Percentiles rank a stretch among this genome's conserved stretches.
Evolutionary conservation across 2,888 invertebrate genomes (phyloP).

Genomic region (Dugesia japonica): DNA sequence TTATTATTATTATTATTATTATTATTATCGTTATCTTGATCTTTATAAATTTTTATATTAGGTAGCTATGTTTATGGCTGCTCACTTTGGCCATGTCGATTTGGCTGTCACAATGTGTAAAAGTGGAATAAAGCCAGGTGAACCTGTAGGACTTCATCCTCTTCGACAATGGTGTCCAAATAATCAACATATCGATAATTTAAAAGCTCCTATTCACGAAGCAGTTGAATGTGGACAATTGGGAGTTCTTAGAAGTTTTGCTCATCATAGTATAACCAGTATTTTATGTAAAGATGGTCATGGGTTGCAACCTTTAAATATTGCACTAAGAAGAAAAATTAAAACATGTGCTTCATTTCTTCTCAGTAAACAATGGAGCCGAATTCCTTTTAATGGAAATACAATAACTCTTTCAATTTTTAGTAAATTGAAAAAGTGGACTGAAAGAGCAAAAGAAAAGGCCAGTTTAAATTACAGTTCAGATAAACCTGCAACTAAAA

Average conservation of each 20-base stretch:
- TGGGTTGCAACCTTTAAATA: constrained; percentile 42
- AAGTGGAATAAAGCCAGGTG: constrained; percentile 42
- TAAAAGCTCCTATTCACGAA: constrained; percentile 43
- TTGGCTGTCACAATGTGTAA: constrained; percentile 40
- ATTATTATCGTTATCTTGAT: too few relatives aligned
- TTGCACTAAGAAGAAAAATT: constrained; percentile 42
- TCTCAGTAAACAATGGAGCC: constrained; percentile 46
- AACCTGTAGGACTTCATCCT: constrained; percentile 44
- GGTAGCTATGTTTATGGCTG: constrained; percentile 39
- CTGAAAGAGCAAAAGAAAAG: constrained; percentile 41
- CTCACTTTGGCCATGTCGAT: constrained; percentile 45
- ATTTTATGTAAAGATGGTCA: constrained; percentile 43
- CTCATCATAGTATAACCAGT: constrained; percentile 42
- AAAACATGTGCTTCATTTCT: constrained; percentile 45
- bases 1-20: too few relatives aligned
- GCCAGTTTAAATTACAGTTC: neutral
- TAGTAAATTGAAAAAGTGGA: constrained; percentile 42
- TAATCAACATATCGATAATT: constrained; percentile 41
- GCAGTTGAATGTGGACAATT: constrained; percentile 42
- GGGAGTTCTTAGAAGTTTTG: constrained; percentile 42
- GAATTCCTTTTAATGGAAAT: constrained; percentile 39
- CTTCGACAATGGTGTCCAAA: constrained; percentile 41
- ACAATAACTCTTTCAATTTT: constrained; percentile 41
- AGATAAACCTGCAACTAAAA: constrained; percentile 22
- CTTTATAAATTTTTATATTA: neutral